Percentiles rank a stretch among this genome's conserved stretches.
phyloP scores from a whole-genome alignment of 1,140 invertebrate genomes.

The Physella acuta region DNA sequence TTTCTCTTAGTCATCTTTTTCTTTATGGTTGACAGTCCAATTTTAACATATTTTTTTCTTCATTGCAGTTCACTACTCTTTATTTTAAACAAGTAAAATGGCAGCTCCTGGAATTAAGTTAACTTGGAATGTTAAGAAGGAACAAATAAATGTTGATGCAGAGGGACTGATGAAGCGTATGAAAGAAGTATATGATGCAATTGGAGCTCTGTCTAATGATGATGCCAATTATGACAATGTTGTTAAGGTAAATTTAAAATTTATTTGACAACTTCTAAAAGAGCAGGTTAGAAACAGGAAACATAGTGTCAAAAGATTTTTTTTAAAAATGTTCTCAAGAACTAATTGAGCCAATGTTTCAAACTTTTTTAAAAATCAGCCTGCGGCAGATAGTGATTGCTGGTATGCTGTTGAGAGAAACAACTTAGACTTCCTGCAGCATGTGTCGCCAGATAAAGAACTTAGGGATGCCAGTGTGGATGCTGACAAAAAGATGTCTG shows the following conservation, averaged over 20 bases:
- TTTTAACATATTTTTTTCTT: too few species aligned
- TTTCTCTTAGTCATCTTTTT: too few species aligned
- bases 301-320: background rate
- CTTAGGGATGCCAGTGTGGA: conserved; percentile 62
- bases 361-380: too few species aligned
- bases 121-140: conserved; percentile 49
- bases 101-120: conserved; percentile 36
- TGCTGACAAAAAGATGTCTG: conserved; percentile 61
- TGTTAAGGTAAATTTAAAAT: conserved; percentile 54
- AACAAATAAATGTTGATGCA: conserved; percentile 48
- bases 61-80: background rate
- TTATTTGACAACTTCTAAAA: background rate
- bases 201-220: conserved; percentile 52
- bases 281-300: background rate
- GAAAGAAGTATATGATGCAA: conserved; percentile 54
- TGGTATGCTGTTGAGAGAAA: conserved; percentile 57
- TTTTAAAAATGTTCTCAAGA: background rate
- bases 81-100: conserved; percentile 31
- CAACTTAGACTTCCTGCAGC: conserved; percentile 61
- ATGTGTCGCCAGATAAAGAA: conserved; percentile 60
- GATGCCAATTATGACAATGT: conserved; percentile 57
- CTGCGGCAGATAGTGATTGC: conserved; percentile 56
- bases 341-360: background rate
- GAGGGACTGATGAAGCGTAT: conserved; percentile 52
- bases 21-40: too few species aligned